phyloP scores from a whole-genome alignment of 2,888 invertebrate species.

The Trissonchulus latispiculum region DNA sequence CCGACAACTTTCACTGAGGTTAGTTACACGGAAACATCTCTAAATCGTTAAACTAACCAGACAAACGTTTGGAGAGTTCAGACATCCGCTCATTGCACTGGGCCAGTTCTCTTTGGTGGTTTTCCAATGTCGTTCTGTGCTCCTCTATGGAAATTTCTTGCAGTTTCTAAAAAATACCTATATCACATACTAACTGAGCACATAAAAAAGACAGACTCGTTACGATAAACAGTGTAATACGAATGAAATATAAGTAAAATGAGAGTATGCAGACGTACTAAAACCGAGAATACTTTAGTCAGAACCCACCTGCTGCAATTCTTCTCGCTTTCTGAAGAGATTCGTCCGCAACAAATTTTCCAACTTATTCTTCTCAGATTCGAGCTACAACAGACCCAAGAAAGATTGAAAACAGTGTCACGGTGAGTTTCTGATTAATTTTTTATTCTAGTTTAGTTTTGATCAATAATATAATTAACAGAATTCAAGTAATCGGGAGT shows the following conservation, averaged over 20 bases:
- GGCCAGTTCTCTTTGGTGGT: slow-evolving; percentile 32
- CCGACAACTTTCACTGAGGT: no score
- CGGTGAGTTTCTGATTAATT: no score
- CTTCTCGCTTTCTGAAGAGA: slow-evolving; percentile 77
- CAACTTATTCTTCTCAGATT: slow-evolving; percentile 90
- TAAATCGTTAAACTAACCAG: no score
- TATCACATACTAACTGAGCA: neutral
- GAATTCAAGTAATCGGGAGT: no score
- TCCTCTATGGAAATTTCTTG: slow-evolving; percentile 39
- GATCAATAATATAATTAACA: no score
- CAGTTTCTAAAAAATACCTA: slow-evolving; percentile 25
- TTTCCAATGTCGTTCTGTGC: slow-evolving; percentile 32
- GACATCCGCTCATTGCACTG: slow-evolving; percentile 31
- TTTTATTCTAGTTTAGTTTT: no score
- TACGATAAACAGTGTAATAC: no score
- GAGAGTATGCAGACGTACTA: no score
- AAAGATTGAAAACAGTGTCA: no score
- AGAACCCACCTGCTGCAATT: slow-evolving; percentile 60
- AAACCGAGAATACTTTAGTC: no score
- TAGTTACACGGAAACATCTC: no score
- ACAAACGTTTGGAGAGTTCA: slow-evolving; percentile 24
- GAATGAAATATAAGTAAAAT: no score
- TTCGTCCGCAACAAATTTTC: slow-evolving; percentile 93
- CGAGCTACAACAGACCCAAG: slow-evolving; percentile 57
- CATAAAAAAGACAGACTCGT: neutral